Evolutionary conservation across 2,797 vertebrate genomes (phyloP), one percentile per base, ranked within the genome.

Genomic region (Xyrichtys novacula): DNA sequence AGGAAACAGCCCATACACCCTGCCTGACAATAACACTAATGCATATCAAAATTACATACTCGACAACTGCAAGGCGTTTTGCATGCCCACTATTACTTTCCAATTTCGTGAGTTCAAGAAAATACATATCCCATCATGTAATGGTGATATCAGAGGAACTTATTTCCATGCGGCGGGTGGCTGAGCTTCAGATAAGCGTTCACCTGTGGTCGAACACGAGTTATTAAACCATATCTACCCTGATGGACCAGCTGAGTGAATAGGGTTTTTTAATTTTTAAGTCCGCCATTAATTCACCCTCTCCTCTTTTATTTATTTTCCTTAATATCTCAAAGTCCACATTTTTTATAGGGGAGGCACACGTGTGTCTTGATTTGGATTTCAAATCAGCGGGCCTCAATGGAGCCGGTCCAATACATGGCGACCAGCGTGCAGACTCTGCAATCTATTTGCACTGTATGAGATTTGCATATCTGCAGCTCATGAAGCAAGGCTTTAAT

Each of bases 401-500:
- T 80, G 84, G 58, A 55, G 25, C 20, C 19, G 26, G 65, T 67
- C 82, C 71, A 50, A 72, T 20, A 71, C 73, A 66, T 67, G 55
- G 49, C 38, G 50, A 73, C 79, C 63, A 67, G 60, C 3, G 53
- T 23, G 74, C 3, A 68, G 70, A 84, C 81, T 61, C 78, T 42
- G 76, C 85, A 91, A 89, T 92, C 87, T 89, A 89, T 91, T 91
- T 92, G 86, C 85, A 78, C 81, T 74, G 88, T 81, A 60, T 86
- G 63, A 60, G 78, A 90, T 93, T 91, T 91, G 89, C 91, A 92
- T 93, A 90, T 91, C 89, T 87, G 85, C 85, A 79, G 87, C 88
- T 90, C 87, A 91, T 92, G 89, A 92, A 86, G 90, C 91, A 92
- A 89, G 95, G 95, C 93, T 97, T 97, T 98, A 96, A 98, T 98